phyloP scores from a whole-genome alignment of 2,888 invertebrate species.

The Limnephilus auricula region DNA sequence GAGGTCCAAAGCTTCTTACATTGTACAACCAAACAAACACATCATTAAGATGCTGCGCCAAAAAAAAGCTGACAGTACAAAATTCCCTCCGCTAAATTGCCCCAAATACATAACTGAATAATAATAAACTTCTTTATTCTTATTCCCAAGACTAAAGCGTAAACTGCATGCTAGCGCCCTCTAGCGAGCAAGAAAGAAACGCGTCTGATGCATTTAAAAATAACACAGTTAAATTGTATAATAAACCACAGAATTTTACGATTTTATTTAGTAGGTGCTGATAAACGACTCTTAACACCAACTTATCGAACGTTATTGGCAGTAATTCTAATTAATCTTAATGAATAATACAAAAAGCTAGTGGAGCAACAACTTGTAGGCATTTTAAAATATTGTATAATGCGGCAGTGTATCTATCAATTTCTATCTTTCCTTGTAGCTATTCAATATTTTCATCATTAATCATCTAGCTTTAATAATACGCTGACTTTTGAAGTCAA shows the following conservation, averaged over 20 bases:
- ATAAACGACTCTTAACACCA: not conserved
- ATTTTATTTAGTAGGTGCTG: not conserved
- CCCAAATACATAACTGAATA: slow-evolving; percentile 64
- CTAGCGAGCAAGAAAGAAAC: not conserved
- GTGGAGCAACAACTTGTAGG: not conserved
- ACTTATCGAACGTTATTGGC: not conserved
- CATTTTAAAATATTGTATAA: not conserved
- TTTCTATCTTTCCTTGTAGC: not conserved
- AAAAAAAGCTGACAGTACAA: slow-evolving; percentile 11
- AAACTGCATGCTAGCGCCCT: not conserved
- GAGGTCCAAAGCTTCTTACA: not conserved
- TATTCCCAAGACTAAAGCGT: not conserved
- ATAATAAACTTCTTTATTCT: not conserved
- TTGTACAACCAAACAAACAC: slow-evolving; percentile 34
- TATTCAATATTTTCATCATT: slow-evolving; percentile 6
- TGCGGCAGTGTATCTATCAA: not conserved
- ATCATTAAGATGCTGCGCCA: slow-evolving; percentile 15
- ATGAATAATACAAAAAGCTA: not conserved
- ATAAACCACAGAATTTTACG: not conserved
- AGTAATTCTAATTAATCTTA: not conserved
- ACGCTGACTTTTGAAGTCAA: not conserved
- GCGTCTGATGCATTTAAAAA: not conserved
- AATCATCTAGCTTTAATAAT: not conserved
- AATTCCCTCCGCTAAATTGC: slow-evolving; percentile 58
- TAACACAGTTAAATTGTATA: not conserved